These are phyloP conservation scores for Ganaspis brasiliensis DNA, from an alignment of 2,888 invertebrate genomes.

Conservation along the genomic window DNA sequence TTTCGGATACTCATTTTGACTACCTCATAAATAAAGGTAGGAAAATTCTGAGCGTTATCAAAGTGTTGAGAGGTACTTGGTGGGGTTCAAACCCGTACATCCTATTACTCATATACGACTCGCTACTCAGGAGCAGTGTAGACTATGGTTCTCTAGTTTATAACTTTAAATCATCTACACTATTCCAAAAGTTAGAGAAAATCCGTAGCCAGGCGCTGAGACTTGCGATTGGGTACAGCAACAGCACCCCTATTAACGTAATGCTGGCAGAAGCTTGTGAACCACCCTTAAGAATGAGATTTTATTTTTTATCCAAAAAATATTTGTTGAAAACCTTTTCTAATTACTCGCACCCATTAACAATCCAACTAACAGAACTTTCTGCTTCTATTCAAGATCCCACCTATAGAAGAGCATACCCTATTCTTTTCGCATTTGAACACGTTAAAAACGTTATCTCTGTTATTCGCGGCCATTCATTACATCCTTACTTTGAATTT, in stretches of 20 bases:
- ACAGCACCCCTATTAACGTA: slow-evolving; percentile 51
- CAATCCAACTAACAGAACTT: no score
- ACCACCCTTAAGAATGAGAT: no score
- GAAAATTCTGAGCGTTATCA: slow-evolving; percentile 41
- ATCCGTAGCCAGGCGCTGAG: slow-evolving; percentile 48
- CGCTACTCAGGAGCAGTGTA: slow-evolving; percentile 45
- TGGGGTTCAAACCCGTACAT: slow-evolving; percentile 47
- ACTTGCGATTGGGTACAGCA: slow-evolving; percentile 51
- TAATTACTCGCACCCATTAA: no score
- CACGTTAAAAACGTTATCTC: no score
- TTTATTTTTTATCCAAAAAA: no score
- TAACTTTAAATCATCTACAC: no score
- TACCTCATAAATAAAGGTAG: slow-evolving; percentile 31
- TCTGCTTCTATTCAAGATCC: no score
- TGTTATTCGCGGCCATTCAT: no score
- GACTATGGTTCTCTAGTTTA: slow-evolving; percentile 49
- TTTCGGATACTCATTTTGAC: slow-evolving; percentile 48
- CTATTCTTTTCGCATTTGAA: no score
- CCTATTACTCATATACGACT: slow-evolving; percentile 29
- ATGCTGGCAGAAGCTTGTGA: slow-evolving; percentile 43
- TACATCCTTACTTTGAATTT: neutral
- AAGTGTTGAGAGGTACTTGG: slow-evolving; percentile 48
- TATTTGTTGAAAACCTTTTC: no score
- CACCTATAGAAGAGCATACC: no score
- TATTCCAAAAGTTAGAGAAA: slow-evolving; percentile 46